These are phyloP conservation scores for Plectropomus leopardus DNA, from an alignment of 2,113 vertebrate genomes.

Conservation along the genomic window DNA sequence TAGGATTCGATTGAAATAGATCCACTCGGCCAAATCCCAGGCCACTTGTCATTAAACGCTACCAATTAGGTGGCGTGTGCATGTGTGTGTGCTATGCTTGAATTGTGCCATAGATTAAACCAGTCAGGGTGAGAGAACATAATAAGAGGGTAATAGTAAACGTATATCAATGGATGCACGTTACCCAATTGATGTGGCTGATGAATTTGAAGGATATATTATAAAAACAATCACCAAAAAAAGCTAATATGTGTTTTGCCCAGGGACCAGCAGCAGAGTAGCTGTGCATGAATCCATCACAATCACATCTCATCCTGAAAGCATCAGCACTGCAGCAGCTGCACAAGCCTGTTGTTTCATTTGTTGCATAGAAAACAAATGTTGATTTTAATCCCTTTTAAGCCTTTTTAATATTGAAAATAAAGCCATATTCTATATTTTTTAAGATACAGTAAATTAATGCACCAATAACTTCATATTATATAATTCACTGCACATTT, in stretches of 20 bases:
- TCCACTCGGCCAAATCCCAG: conserved; percentile 71
- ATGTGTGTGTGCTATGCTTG: conserved; percentile 30
- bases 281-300: conserved; percentile 34
- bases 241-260: not conserved
- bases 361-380: conserved; percentile 10
- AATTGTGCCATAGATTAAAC: conserved; percentile 54
- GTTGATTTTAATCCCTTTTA: not conserved
- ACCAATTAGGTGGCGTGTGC: conserved; percentile 45
- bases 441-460: conserved; percentile 1
- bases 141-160: conserved; percentile 8
- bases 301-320: conserved; percentile 14
- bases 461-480: not conserved
- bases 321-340: conserved; percentile 20
- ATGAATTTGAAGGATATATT: conserved; percentile 26
- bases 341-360: conserved; percentile 14
- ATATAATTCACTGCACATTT: not conserved
- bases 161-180: conserved; percentile 12
- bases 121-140: conserved; percentile 19
- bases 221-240: conserved; percentile 20
- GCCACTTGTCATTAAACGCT: conserved; percentile 68
- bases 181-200: not conserved
- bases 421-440: not conserved
- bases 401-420: conserved; percentile 4
- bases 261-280: conserved; percentile 12
- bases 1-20: conserved; percentile 69